Evolutionary conservation across 1,140 invertebrate species (phyloP), one percentile per base, ranked within the genome.

Genomic region (Scaptomyza pallida): DNA sequence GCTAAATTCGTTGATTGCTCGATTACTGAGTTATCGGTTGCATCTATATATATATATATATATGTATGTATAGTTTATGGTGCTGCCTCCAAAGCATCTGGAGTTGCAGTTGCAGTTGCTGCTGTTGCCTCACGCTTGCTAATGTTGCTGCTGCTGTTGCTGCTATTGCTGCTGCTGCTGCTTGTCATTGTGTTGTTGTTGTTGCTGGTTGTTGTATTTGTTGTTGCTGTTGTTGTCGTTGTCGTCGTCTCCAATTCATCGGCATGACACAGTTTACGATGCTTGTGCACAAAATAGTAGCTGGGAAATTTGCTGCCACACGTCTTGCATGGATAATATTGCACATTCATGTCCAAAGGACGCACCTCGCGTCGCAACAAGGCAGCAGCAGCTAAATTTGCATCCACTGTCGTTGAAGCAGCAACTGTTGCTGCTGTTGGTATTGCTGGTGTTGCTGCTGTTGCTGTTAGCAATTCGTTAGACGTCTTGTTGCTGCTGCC

Each of bases 221-320:
- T 41, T 67, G 13, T 47, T 63, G 48, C 52, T 75, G 35, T 19
- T 70, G 51, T 19, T 37, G 57, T 15, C 56, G 33, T 5, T 43
- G 33, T n/a, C 41, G 30, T 35, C 37, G 45, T 16, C 41, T 52
- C 72, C 6, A 88, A 61, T 71, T 95, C 94, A 41, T 94, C 94
- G 3, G 94, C 94, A 85, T 98, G 96, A 90, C 96, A 97, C 69
- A 96, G 85, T 92, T 97, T 97, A 19, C 96, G 92, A 91, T 98
- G 97, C 81, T 98, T 98, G 89, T 97, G 97, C 3, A 98, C 97
- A 92, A 98, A 98, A 90, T 98, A 98, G 86, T 98, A 98, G 73
- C 96, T 97, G 0, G 97, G 97, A 88, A 98, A 98, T 92, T 97
- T 97, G 86, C 94, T 96, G 17, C 97, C 97, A 92, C 97, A 98